Base-by-base conservation (phyloP, 2,888 invertebrate species). In the Ariolimax columbianus region DNA sequence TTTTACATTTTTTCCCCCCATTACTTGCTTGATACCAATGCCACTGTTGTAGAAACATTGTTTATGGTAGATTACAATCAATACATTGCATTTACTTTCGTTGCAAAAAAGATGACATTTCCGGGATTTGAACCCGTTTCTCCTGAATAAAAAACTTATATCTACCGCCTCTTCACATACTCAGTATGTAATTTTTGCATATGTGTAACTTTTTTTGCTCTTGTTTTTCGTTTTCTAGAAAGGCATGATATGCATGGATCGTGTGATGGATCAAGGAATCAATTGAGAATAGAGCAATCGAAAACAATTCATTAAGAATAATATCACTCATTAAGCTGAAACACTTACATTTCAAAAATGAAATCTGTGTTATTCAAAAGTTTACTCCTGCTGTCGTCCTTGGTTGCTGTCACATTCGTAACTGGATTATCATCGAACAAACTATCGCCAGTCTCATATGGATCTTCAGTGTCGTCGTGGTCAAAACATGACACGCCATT, bases 341-440 rank as follows among this genome's bases (percentile, higher is more conserved):
- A n/a, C 26, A n/a, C 11, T 26, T 33, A 66, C 33, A 33, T 66
- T 66, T 33, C 30, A n/a, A 80, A 33, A n/a, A 43, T 68, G 70
- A 47, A 26, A 40, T n/a, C 59, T 1, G 6, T 1, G 1, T 33
- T 59, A 26, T 26, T n/a, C 6, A 59, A 7, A 6, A 9, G 36
- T 33, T 2, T 59, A 23, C 4, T 59, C 11, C 0, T 0, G 38
- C 7, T 59, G 9, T 59, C 17, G 38, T 2, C 38, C 1, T 0
- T 78, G 14, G 1, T 78, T 55, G 23, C 36, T 30, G 3, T 40
- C 17, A 40, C 43, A 33, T 68, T 68, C 80, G 26, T 17, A 43
- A 68, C 30, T 63, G 77, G 77, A 80, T 68, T 47, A 68, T 68
- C 80, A n/a, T 80, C 68, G 47, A 63, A 19, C 40, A 47, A 19